Evolutionary conservation across 2,797 vertebrate genomes (phyloP).

Genomic region (Tinamus major): DNA sequence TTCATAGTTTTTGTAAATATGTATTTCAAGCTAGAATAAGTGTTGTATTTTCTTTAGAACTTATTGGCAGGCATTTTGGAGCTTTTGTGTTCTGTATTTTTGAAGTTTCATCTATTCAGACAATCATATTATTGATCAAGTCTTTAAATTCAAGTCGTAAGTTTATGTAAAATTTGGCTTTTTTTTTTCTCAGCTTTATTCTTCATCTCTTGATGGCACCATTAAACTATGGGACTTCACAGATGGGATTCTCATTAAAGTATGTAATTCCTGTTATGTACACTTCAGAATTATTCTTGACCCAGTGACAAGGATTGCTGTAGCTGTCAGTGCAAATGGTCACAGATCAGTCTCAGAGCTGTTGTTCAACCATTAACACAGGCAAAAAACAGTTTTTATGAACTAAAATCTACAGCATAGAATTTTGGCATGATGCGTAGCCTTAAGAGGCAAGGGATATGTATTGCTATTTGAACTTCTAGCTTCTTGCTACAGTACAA

Average conservation of each 20-base stretch:
- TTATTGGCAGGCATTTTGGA: not conserved
- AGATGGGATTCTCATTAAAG: constrained; percentile 96
- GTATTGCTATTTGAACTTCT: not conserved
- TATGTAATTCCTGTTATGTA: constrained; percentile 41
- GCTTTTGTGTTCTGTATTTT: not conserved
- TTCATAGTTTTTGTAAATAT: fast-evolving
- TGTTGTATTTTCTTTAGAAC: not conserved
- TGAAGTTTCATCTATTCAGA: not conserved
- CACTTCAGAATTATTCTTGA: not conserved
- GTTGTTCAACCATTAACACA: not conserved
- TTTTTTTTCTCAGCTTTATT: constrained; percentile 84
- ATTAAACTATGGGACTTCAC: constrained; percentile 94
- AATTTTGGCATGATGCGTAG: not conserved
- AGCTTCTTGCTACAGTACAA: not conserved
- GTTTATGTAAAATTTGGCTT: not conserved
- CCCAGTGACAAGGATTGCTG: not conserved
- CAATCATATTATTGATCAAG: fast-evolving
- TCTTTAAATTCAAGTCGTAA: not conserved
- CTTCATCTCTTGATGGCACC: constrained; percentile 91
- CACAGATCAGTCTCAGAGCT: not conserved
- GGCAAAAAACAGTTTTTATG: not conserved
- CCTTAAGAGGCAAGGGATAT: not conserved
- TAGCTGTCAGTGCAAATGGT: not conserved
- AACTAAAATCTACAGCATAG: not conserved
- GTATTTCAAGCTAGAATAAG: not conserved